Evolutionary conservation across 2,888 invertebrate genomes (phyloP).

Genomic region (Entomobrya proxima): DNA sequence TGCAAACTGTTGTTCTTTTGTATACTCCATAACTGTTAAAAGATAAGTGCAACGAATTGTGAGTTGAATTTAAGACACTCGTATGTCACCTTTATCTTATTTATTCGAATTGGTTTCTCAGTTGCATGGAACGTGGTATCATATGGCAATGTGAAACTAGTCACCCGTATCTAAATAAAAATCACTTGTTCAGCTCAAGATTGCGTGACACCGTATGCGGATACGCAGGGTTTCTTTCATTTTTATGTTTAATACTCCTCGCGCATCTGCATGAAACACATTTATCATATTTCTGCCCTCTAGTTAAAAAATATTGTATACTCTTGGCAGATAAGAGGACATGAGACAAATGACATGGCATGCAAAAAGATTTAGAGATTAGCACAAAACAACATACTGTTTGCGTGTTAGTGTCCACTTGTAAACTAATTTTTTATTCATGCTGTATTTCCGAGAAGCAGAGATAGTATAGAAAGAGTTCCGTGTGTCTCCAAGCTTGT

Average conservation of each 20-base stretch:
- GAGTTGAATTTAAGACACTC: too few species aligned
- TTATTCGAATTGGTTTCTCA: too few species aligned
- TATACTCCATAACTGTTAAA: too few species aligned
- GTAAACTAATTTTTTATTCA: conserved; percentile 63
- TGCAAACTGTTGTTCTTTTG: too few species aligned
- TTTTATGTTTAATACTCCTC: neutral
- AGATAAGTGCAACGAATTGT: too few species aligned
- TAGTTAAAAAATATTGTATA: conserved; percentile 10
- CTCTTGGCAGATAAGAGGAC: conserved; percentile 53
- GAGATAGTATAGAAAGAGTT: neutral
- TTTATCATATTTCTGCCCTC: conserved; percentile 47
- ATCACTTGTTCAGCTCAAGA: conserved; percentile 2
- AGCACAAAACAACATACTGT: conserved; percentile 51
- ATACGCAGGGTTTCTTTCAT: conserved; percentile 27
- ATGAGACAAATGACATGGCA: conserved; percentile 61
- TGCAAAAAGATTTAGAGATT: conserved; percentile 63
- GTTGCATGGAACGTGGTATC: neutral
- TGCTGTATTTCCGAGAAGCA: neutral
- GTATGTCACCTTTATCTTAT: too few species aligned
- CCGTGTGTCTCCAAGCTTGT: conserved; percentile 1
- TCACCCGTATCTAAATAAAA: neutral
- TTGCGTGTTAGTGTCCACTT: conserved; percentile 64
- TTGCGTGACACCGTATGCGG: conserved; percentile 16
- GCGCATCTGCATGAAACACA: conserved; percentile 37
- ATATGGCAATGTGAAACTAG: neutral